These are phyloP conservation scores for Lates japonicus DNA, from an alignment of 2,797 vertebrate species.

Conservation along the genomic window DNA sequence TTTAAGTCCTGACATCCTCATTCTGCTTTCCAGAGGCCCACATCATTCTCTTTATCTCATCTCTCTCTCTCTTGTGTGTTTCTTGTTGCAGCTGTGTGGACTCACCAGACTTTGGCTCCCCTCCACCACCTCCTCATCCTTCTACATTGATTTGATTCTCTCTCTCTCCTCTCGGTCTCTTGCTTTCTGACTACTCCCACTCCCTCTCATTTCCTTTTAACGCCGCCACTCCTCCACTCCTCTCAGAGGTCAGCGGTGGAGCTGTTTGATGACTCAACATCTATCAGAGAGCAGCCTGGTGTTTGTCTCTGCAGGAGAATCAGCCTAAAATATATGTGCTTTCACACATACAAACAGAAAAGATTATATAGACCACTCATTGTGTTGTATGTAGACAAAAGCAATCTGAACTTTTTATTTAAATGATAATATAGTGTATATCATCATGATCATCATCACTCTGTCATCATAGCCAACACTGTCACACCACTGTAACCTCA, in stretches of 20 bases:
- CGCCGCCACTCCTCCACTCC: no score
- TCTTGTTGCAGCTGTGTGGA: conserved; percentile 22
- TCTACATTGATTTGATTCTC: conserved; percentile 28
- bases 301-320: conserved; percentile 14
- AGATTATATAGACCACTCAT: no score
- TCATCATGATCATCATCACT: no score
- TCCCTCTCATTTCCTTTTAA: no score
- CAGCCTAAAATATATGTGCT: conserved; percentile 12
- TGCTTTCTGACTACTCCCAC: conserved; percentile 8
- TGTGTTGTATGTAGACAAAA: no score
- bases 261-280: conserved; percentile 53
- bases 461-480: not conserved
- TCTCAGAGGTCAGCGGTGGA: conserved; percentile 27
- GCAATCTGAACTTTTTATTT: no score
- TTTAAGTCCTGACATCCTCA: conserved; percentile 15
- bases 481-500: not conserved
- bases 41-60: conserved; percentile 46
- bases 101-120: conserved; percentile 14
- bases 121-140: conserved; percentile 30
- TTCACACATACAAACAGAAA: not conserved
- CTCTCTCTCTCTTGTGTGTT: conserved; percentile 7
- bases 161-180: not conserved
- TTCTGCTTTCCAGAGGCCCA: conserved; percentile 25
- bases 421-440: no score
- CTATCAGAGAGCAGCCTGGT: conserved; percentile 32